Base-by-base conservation (phyloP, 2,797 vertebrate genomes). In the Falco naumanni region DNA sequence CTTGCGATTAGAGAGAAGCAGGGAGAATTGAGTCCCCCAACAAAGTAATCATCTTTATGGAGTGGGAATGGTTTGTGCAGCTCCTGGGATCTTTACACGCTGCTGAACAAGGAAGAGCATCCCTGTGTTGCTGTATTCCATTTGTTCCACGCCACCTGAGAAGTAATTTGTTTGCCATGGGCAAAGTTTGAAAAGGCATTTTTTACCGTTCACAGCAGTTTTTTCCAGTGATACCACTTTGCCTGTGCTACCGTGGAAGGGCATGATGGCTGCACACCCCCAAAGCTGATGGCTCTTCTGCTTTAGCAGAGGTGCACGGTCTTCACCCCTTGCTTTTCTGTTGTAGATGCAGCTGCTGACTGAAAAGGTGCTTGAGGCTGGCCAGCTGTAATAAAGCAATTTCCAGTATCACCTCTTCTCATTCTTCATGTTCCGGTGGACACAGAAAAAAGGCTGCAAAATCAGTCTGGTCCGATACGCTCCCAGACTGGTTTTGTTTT, bases 251-350 rank as follows among this genome's bases (percentile, higher is more conserved):
- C 4, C 4, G 28, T 21, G 5, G 53, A 39, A 64, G 39, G 39
- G 45, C 26, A 29, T 0, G 1, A 8, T 39, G 53, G 37, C n/a
- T 31, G n/a, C 0, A 0, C 21, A 28, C 9, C 16, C 29, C 17
- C 11, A 4, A 13, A 39, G 37, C 39, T 2, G 1, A 37, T 24
- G 26, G 13, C 37, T n/a, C 37, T 84, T 51, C n/a, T 25, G 28
- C 57, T 59, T 45, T 15, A 28, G 24, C 25, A 12, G 56, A 22
- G 14, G 2, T 45, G 43, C 29, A 53, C 1, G 3, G 31, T 43
- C 50, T 68, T 63, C 43, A 77, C 14, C 11, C 10, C 3, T 26
- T 34, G 16, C 51, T 33, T 41, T 50, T 9, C 64, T n/a, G 2
- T 9, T 47, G 21, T 33, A 37, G 43, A 9, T 13, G 7, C 31